Evolutionary conservation across 1,140 invertebrate species (phyloP).

Genomic region (Araneus ventricosus): DNA sequence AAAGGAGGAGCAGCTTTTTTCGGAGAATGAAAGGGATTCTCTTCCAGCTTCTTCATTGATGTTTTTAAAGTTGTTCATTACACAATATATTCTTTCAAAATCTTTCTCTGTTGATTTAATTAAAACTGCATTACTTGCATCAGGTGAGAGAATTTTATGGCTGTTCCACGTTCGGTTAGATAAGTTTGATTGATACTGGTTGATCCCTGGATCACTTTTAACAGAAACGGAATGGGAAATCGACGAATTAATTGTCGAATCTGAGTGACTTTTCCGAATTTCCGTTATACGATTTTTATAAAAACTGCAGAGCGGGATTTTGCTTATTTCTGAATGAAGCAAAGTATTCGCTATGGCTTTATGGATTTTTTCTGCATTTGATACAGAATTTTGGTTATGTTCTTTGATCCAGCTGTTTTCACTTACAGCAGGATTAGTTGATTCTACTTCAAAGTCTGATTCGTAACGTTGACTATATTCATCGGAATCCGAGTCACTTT

Average conservation of each 20-base stretch:
- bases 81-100: not conserved
- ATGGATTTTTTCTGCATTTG: not conserved
- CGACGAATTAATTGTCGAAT: not conserved
- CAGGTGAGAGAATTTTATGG: not conserved
- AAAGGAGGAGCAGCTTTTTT: not conserved
- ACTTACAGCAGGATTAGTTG: not conserved
- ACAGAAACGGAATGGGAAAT: not conserved
- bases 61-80: not conserved
- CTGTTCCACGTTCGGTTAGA: not conserved
- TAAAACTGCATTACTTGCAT: not conserved
- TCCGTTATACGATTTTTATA: not conserved
- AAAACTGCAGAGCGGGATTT: not conserved
- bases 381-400: not conserved
- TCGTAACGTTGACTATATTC: not conserved
- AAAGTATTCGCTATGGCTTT: not conserved
- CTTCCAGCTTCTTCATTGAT: not conserved
- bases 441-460: not conserved
- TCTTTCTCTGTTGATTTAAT: not conserved
- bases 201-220: not conserved
- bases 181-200: not conserved
- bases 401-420: not conserved
- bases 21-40: not conserved
- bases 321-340: not conserved
- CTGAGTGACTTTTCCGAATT: not conserved
- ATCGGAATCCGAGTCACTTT: not conserved